Conservation (phyloP, 1,140 invertebrate genomes). For the Eufriesea mexicana region DNA sequence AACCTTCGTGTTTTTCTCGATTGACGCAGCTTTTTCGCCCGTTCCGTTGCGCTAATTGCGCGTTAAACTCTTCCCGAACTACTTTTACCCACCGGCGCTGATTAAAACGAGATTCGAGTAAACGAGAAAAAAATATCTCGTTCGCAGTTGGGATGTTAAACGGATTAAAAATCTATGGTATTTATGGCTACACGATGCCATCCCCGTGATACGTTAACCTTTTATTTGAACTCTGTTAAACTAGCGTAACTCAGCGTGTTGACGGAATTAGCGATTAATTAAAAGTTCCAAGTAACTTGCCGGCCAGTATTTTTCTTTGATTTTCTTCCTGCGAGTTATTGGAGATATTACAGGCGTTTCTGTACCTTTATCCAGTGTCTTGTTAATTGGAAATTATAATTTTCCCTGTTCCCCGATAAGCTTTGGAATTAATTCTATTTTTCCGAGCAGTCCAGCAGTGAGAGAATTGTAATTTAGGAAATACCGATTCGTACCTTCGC, state of each 20-base stretch:
- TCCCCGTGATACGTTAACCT: not conserved
- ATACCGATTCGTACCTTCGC: too few relatives aligned
- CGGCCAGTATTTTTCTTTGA: too few relatives aligned
- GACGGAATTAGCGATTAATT: not conserved
- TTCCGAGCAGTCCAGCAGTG: too few relatives aligned
- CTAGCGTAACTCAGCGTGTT: too few relatives aligned
- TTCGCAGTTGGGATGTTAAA: not conserved
- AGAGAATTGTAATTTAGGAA: too few relatives aligned
- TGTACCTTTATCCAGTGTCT: too few relatives aligned
- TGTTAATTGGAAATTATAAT: too few relatives aligned
- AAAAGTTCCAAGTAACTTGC: not conserved
- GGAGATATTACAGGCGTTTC: too few relatives aligned
- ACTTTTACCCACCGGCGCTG: not conserved
- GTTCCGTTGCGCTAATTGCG: not conserved
- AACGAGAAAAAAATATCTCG: not conserved
- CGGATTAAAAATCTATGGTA: not conserved
- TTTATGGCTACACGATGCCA: not conserved
- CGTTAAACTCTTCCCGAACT: not conserved
- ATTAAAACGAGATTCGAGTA: not conserved
- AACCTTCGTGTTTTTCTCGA: slow-evolving; percentile 8
- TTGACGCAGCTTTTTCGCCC: slow-evolving; percentile 8
- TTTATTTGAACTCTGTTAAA: not conserved
- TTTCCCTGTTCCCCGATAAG: too few relatives aligned
- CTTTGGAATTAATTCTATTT: too few relatives aligned
- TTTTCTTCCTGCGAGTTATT: too few relatives aligned